Base-by-base conservation (phyloP, 2,797 vertebrate genomes). In the Triplophysa bombifrons region DNA sequence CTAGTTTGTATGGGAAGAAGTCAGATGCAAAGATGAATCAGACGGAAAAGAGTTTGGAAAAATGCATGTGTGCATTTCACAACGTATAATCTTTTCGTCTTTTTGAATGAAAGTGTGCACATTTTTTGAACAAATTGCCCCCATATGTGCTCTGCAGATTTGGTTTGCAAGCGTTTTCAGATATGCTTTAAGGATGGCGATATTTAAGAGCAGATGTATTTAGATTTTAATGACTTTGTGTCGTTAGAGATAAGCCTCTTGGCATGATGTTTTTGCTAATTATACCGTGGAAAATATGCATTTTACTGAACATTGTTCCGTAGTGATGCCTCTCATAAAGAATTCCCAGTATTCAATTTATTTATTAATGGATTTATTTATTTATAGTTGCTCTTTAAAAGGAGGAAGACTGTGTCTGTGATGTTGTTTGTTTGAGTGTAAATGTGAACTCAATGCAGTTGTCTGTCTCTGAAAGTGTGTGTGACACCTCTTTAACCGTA, bases 401-500 rank as follows among this genome's bases (percentile, higher is more conserved):
- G 90, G 89, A 86, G 89, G 88, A 72, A 63, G 78, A 73, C 64
- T 63, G 34, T 68, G 70, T 77, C 46, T 55, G 38, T 87, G 69
- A 72, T 66, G 68, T 66, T 84, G 72, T 80, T 72, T 67, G 19
- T 79, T 14, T 81, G 50, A 30, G 25, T 65, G 50, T 14, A 53
- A 74, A 81, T 72, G 65, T 63, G 51, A 73, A 56, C 72, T 70
- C 60, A 61, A 72, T 78, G 67, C 64, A 78, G 41, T 79, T 80
- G 61, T 81, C 73, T 82, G 82, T 73, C 68, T 82, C 76, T 53
- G 55, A 68, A 76, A 69, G 46, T 16, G 72, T 83, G 73, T 53
- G 81, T 72, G 92, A 93, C 91, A 93, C 91, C 93, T 83, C 77
- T 85, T 83, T 84, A 85, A 87, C 84, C 80, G 82, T 93, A 93